Base-by-base conservation (phyloP, 2,113 vertebrate species). In the Lepus timidus region DNA sequence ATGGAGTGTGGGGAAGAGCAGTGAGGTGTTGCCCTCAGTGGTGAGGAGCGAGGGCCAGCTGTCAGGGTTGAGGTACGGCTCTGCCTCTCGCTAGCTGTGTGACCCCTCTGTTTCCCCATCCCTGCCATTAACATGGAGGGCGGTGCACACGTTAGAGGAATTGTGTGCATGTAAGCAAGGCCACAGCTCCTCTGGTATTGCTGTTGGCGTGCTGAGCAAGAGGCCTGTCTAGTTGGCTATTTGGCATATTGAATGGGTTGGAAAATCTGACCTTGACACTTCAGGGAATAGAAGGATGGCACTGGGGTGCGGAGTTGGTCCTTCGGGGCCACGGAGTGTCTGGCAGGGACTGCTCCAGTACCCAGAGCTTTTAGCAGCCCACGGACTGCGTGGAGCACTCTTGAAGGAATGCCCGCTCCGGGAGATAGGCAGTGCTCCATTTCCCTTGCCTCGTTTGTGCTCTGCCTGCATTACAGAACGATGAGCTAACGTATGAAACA, bases 181-280 rank as follows among this genome's bases (percentile, higher is more conserved):
- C 52, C 11, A 8, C 4, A 64, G 5, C 0, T 0, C 4, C 11
- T 1, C 64, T 29, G 31, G 8, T 44, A 44, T 31, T 6, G 0
- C n/a, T 20, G 0, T 25, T 20, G 12, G 10, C 6, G 1, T 13
- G 10, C 0, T 51, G 3, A n/a, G 11, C n/a, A 49, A 16, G 82
- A 61, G 27, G 27, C 33, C 31, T 25, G 14, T 55, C 67, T 31
- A 3, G 2, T 27, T 49, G 39, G 25, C 62, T 73, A 12, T 49
- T 67, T 49, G 64, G 65, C 85, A 1, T 17, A 36, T 71, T 29
- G 58, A 33, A 88, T 23, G 67, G 20, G 3, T 36, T 55, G 4
- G 85, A 80, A 16, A 33, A 8, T 62, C 65, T 2, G 3, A 70
- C 44, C 9, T 74, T 82, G 39, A 29, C 36, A 4, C n/a, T 68